Evolutionary conservation across 2,113 vertebrate species (phyloP).

Genomic region (Zosterops lateralis): DNA sequence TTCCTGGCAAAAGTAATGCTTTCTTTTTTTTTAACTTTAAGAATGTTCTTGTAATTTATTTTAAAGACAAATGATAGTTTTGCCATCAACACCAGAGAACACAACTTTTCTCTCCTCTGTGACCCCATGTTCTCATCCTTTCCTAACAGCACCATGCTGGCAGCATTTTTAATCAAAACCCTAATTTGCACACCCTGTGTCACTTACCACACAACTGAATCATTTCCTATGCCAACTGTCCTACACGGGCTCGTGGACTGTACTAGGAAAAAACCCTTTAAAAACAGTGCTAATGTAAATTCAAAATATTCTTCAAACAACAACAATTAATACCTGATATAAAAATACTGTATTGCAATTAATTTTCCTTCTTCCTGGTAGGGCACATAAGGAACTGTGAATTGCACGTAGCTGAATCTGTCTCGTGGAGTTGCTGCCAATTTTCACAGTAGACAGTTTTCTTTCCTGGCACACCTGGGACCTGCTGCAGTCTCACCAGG

Average conservation of each 20-base stretch:
- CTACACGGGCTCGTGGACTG: neutral
- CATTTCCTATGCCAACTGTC: neutral
- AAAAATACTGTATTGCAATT: neutral
- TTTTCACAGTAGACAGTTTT: conserved; percentile 6
- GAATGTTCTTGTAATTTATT: neutral
- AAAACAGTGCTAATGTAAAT: neutral
- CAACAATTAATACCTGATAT: neutral
- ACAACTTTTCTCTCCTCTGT: neutral
- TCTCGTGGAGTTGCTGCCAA: neutral
- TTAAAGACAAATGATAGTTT: neutral
- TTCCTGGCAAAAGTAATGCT: neutral
- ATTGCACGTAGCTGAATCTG: neutral
- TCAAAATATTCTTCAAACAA: neutral
- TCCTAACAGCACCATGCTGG: neutral
- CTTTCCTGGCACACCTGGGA: neutral
- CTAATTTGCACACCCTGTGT: neutral
- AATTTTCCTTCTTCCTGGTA: neutral
- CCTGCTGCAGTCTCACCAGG: neutral
- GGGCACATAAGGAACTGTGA: neutral
- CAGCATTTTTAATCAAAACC: neutral
- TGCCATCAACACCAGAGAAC: neutral
- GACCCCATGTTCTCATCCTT: neutral
- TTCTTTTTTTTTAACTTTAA: neutral
- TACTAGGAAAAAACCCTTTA: neutral
- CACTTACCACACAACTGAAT: neutral